phyloP scores from a whole-genome alignment of 2,797 vertebrate genomes.

The Myotis pilosus region DNA sequence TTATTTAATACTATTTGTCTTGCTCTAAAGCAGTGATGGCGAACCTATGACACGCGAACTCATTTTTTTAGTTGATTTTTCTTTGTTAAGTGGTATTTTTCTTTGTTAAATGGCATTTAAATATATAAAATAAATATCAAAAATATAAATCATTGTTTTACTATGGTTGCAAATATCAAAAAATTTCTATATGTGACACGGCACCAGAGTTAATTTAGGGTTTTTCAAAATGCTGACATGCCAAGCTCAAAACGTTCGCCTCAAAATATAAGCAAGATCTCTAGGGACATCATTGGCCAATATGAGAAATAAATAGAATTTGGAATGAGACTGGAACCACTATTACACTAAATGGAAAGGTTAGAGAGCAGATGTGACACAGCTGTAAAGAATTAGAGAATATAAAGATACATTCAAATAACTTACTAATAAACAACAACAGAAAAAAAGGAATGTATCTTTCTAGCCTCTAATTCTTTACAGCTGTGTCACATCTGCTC shows the following conservation, averaged over 20 bases:
- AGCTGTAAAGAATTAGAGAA: not conserved
- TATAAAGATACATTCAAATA: not conserved
- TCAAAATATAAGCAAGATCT: not conserved
- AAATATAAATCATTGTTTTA: too few relatives aligned
- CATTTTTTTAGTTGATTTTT: too few relatives aligned
- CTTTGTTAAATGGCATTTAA: too few relatives aligned
- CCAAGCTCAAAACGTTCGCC: not conserved
- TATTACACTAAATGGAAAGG: not conserved
- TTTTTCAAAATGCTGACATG: too few relatives aligned
- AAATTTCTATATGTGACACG: too few relatives aligned
- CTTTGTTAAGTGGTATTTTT: too few relatives aligned
- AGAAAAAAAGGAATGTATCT: not conserved
- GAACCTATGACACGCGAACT: too few relatives aligned
- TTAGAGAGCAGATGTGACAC: not conserved
- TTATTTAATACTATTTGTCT: not conserved
- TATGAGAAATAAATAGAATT: conserved; percentile 36
- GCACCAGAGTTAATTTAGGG: too few relatives aligned
- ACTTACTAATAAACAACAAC: not conserved
- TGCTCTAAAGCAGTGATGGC: not conserved
- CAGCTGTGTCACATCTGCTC: not conserved
- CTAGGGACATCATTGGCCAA: not conserved
- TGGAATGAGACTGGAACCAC: not conserved
- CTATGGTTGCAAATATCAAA: too few relatives aligned
- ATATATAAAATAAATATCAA: too few relatives aligned
- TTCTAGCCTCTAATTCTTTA: not conserved